Percentiles rank a stretch among this genome's conserved stretches.
phyloP scores from a whole-genome alignment of 2,113 vertebrate genomes.

The Engraulis encrasicolus region DNA sequence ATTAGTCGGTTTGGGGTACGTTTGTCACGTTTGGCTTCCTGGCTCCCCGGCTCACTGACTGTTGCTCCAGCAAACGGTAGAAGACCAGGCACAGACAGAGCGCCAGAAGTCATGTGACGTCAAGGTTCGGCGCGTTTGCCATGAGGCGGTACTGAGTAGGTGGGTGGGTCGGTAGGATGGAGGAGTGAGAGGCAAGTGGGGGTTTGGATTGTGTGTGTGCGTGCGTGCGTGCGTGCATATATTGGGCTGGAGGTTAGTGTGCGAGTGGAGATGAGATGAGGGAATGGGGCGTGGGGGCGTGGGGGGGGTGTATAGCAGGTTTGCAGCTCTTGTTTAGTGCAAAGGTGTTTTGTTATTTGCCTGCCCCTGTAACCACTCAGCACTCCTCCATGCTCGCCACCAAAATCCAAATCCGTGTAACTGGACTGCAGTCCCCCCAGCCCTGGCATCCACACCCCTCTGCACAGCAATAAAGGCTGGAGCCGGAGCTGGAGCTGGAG shows the following conservation, averaged over 20 bases:
- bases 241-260: too few relatives aligned
- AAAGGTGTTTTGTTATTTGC: constrained; percentile 19
- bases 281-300: background rate
- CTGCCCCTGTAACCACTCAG: constrained; percentile 15
- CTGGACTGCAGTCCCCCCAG: constrained; percentile 27
- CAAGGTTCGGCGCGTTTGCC: constrained; percentile 22
- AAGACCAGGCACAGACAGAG: too few relatives aligned
- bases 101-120: constrained; percentile 25
- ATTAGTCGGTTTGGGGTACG: constrained; percentile 18
- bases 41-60: background rate
- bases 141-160: background rate
- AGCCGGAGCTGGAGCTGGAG: constrained; percentile 3
- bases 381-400: constrained; percentile 35
- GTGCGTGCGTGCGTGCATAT: background rate
- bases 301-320: background rate
- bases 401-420: constrained; percentile 50
- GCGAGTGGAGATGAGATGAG: background rate
- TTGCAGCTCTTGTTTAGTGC: constrained; percentile 23
- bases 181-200: background rate
- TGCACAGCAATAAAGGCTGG: constrained; percentile 35
- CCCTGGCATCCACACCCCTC: constrained; percentile 40
- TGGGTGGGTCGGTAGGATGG: too few relatives aligned
- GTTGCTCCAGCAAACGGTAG: background rate
- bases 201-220: background rate
- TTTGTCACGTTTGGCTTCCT: background rate